Percentiles rank a stretch among this genome's conserved stretches.
These are phyloP conservation scores for Thecocarcelia acutangulata DNA, from an alignment of 2,888 invertebrate genomes.

Conservation along the genomic window DNA sequence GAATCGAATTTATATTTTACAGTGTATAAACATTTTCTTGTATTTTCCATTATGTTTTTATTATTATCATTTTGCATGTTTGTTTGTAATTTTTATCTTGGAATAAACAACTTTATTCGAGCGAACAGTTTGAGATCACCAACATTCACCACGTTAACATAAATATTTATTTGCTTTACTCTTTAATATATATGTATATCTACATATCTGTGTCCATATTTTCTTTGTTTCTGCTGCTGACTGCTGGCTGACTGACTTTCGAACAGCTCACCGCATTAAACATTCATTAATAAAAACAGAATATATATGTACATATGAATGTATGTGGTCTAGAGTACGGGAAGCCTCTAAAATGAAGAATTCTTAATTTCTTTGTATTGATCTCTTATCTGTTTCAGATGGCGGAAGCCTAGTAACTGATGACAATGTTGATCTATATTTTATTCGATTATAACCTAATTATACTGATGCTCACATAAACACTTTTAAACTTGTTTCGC, in stretches of 20 bases:
- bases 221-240: conserved; percentile 40
- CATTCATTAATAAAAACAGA: conserved; percentile 11
- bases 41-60: conserved; percentile 37
- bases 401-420: conserved; percentile 54
- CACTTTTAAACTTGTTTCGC: conserved; percentile 20
- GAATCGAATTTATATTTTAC: conserved; percentile 10
- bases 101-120: conserved; percentile 47
- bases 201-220: conserved; percentile 39
- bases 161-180: conserved; percentile 34
- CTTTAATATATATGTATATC: conserved; percentile 11
- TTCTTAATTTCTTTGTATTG: conserved; percentile 52
- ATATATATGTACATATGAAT: neutral
- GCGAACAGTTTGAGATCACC: conserved; percentile 55
- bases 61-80: conserved; percentile 54
- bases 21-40: conserved; percentile 50
- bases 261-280: conserved; percentile 33
- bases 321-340: conserved; percentile 43
- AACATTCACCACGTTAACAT: conserved; percentile 22
- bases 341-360: conserved; percentile 63
- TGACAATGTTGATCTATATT: conserved; percentile 52
- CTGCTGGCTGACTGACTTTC: conserved; percentile 28
- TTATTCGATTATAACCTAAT: conserved; percentile 59
- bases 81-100: conserved; percentile 55
- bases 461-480: conserved; percentile 57
- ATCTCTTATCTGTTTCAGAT: conserved; percentile 33